Conservation (phyloP, 1,140 invertebrate species). For the Spodoptera frugiperda region DNA sequence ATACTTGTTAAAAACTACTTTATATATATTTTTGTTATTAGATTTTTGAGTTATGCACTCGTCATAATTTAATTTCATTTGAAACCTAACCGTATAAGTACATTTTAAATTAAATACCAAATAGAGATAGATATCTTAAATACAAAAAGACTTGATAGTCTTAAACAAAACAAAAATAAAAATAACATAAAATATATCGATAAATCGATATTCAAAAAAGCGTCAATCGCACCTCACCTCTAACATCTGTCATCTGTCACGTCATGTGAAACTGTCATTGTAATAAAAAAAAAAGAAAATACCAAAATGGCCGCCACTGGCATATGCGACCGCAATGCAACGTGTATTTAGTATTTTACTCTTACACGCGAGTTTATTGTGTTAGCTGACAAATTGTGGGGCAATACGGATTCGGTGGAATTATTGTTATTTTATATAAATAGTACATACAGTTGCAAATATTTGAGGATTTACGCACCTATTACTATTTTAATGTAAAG, state of each 20-base stretch:
- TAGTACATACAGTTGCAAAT: too few relatives aligned
- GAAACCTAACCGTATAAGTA: too few relatives aligned
- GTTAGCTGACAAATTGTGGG: background rate
- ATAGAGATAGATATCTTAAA: too few relatives aligned
- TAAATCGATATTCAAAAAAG: background rate
- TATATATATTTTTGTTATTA: too few relatives aligned
- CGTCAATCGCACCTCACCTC: background rate
- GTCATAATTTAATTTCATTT: too few relatives aligned
- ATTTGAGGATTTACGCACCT: too few relatives aligned
- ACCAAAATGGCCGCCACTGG: slow-evolving; percentile 60
- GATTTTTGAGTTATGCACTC: too few relatives aligned
- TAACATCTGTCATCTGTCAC: slow-evolving; percentile 33
- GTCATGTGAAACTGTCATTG: slow-evolving; percentile 43
- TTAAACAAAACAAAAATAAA: background rate
- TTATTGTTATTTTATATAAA: too few relatives aligned
- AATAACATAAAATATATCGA: background rate
- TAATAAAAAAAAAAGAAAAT: slow-evolving; percentile 54
- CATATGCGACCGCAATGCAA: slow-evolving; percentile 67
- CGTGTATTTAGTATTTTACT: slow-evolving; percentile 48
- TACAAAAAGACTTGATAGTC: too few relatives aligned
- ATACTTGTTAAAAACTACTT: too few relatives aligned
- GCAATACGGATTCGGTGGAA: slow-evolving; percentile 4
- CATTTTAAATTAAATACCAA: too few relatives aligned
- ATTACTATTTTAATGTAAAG: too few relatives aligned
- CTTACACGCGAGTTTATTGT: slow-evolving; percentile 4